Percentiles rank a stretch among this genome's conserved stretches.
These are phyloP conservation scores for Chironex yamaguchii DNA, from an alignment of 30 jellyfish, hydroid and myxozoan genomes.

Conservation along the genomic window DNA sequence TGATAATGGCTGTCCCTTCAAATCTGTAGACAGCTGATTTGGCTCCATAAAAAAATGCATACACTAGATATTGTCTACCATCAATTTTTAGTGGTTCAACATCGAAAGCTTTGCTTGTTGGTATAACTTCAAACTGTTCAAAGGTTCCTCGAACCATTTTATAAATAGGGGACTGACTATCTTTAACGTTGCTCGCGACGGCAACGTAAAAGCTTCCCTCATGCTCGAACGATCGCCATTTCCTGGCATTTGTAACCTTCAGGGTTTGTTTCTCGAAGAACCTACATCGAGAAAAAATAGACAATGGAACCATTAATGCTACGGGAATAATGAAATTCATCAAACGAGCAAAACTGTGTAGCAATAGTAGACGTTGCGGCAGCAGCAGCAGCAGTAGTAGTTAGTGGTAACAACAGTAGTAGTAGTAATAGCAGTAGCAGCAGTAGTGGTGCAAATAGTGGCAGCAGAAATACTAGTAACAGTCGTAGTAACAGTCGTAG, in stretches of 20 bases:
- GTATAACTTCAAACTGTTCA: slow-evolving; percentile 74
- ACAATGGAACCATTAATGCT: too few species aligned
- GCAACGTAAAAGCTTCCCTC: slow-evolving; percentile 73
- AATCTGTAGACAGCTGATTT: slow-evolving; percentile 70
- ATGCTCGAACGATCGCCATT: slow-evolving; percentile 86
- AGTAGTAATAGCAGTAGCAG: background rate
- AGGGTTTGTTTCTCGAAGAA: slow-evolving; percentile 46
- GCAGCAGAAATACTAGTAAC: background rate
- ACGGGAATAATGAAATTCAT: too few species aligned
- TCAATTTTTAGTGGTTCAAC: slow-evolving; percentile 73
- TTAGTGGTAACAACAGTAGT: background rate
- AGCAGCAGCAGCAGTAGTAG: background rate
- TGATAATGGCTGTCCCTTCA: slow-evolving; percentile 28
- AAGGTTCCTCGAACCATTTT: slow-evolving; percentile 16
- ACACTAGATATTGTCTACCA: slow-evolving; percentile 33
- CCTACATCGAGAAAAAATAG: too few species aligned
- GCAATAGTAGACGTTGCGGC: background rate
- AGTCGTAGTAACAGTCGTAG: background rate
- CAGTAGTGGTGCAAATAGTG: background rate
- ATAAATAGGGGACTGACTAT: slow-evolving; percentile 64
- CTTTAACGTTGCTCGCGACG: slow-evolving; percentile 79
- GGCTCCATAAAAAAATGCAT: slow-evolving; percentile 59
- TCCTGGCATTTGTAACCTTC: slow-evolving; percentile 70
- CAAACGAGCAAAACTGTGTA: background rate
- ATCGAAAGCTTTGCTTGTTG: slow-evolving; percentile 76